phyloP scores from a whole-genome alignment of 2,113 vertebrate species.

The Casuarius casuarius region DNA sequence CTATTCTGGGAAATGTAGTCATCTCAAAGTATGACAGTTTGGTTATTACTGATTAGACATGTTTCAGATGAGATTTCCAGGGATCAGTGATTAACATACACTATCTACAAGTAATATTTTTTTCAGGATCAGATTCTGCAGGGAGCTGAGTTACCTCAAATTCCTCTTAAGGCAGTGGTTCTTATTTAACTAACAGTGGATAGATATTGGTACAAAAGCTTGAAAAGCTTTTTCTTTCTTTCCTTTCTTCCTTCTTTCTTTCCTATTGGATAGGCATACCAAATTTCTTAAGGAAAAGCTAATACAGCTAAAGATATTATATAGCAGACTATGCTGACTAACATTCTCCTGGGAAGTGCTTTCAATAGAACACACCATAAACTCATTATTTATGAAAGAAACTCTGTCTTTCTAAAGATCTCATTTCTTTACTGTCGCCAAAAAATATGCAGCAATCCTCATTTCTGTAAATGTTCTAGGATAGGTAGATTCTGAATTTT shows the following conservation, averaged over 20 bases:
- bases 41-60: constrained; percentile 64
- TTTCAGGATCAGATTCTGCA: constrained; percentile 16
- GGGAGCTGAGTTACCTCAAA: constrained; percentile 1
- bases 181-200: background rate
- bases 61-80: constrained; percentile 64
- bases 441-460: background rate
- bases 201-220: background rate
- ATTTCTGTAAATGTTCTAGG: constrained; percentile 13
- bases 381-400: constrained; percentile 20
- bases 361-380: constrained; percentile 27
- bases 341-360: constrained; percentile 30
- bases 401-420: background rate
- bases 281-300: constrained; percentile 33
- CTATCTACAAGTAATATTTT: constrained; percentile 46
- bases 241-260: background rate
- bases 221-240: background rate
- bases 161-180: background rate
- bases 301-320: constrained; percentile 11
- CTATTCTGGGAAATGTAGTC: constrained; percentile 69
- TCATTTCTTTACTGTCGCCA: constrained; percentile 13
- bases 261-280: background rate
- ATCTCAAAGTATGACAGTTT: constrained; percentile 59
- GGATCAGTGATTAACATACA: constrained; percentile 64
- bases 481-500: background rate
- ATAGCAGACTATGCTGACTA: constrained; percentile 10